Evolutionary conservation across 2,888 invertebrate genomes (phyloP), one percentile per base, ranked within the genome.

Genomic region (Sphinx pinastri): DNA sequence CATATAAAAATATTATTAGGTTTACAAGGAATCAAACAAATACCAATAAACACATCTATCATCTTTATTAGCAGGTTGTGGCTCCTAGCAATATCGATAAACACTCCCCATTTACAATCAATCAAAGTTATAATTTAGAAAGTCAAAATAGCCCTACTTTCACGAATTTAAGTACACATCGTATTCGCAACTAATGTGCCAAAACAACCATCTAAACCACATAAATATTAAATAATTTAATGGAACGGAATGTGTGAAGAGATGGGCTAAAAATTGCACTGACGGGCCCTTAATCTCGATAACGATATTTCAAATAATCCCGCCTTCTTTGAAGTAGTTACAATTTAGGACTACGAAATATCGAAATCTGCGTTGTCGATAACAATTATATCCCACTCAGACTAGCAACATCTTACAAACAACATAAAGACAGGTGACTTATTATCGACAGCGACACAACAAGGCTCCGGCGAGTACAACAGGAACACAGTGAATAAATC

Each of bases 231-330:
- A 75, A 74, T 68, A 72, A 73, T 75, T 73, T 81, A 79, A 78
- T 74, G 74, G 73, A 79, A 79, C 83, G 86, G 86, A 87, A 87
- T 87, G 87, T 86, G 80, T 76, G 70, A 78, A 76, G 73, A 79
- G 70, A 76, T 71, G 72, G 70, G 72, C 71, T 38, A 70, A 66
- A 54, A 71, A 57, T n/a, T 67, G 52, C 11, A 67, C n/a, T 25
- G 67, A 13, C 67, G 25, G 14, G 25, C 4, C 67, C 67, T 38
- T 67, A 67, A 38, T 67, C 52, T 67, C 52, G 52, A 67, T 31
- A 52, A 31, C 67, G 67, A 67, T 16, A 67, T 51, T 11, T 31
- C 67, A 13, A 67, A 14, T 67, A 16, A 3, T 55, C 16, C 5
- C 14, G 5, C 25, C 51, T 67, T 67, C 14, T 31, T 31, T 51